Base-by-base conservation (phyloP, 2,113 vertebrate genomes). In the Amazona guildingii region DNA sequence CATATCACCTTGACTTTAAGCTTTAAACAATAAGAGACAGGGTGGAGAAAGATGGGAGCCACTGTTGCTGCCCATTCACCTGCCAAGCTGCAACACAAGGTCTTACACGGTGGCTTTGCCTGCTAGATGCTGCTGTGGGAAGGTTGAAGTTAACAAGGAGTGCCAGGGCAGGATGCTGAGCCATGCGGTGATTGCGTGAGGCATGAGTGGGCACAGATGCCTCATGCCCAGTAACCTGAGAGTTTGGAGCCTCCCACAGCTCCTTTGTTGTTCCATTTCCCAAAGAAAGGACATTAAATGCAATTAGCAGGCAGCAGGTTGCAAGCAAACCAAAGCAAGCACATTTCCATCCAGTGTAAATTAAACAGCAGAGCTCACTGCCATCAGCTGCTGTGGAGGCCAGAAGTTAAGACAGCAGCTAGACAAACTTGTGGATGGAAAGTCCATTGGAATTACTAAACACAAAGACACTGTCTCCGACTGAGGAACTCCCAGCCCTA, bases 131-230 rank as follows among this genome's bases (percentile, higher is more conserved):
- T 79, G 67, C 35, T 69, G 39, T 59, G 70, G 55, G 79, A 67
- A 62, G 43, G 4, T 31, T 4, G 1, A 35, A 78, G 51, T 8
- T 63, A 66, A 63, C 24, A 37, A 39, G 35, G 21, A 11, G 39
- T 17, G 25, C 24, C 44, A 57, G 25, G 39, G 52, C 62, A 82
- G 62, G 48, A 88, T 33, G 43, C 29, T 82, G 83, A 76, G 17
- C 29, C 52, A 68, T 0, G 0, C 13, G 73, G 39, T 27, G 59
- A 61, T 5, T 33, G 19, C 4, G 3, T 2, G 5, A 79, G n/a
- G 48, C 57, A 55, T 2, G 5, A 51, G 27, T 25, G 2, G 3
- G 43, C 0, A 0, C 16, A 4, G 6, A 20, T 35, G 25, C n/a
- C 43, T 83, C 0, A 0, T 4, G 52, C 28, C 7, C 6, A 16